Conservation (phyloP, 2,797 vertebrate species). For the Tiaroga cobitis region DNA sequence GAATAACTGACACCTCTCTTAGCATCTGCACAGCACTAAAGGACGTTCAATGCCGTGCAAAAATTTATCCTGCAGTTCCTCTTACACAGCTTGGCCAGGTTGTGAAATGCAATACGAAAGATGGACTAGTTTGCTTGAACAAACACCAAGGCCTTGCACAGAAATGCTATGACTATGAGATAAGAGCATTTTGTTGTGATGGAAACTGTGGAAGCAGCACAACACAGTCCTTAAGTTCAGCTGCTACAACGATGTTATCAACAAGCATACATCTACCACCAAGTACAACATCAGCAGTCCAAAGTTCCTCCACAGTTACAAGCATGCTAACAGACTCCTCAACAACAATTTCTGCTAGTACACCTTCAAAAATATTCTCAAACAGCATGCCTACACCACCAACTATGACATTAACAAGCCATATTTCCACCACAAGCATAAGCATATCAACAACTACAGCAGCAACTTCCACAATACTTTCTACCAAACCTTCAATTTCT, state of each 20-base stretch:
- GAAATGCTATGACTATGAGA: conserved; percentile 49
- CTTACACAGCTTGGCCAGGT: conserved; percentile 48
- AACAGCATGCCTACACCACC: background rate
- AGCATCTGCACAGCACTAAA: background rate
- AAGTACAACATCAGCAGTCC: background rate
- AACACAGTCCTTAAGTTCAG: background rate
- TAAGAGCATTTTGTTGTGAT: conserved; percentile 42
- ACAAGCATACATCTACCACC: background rate
- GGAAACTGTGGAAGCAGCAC: background rate
- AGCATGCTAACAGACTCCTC: too few species aligned
- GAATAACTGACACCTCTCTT: conserved; percentile 21
- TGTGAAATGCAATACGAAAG: conserved; percentile 27
- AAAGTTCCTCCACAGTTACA: too few species aligned
- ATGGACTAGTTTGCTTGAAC: conserved; percentile 43
- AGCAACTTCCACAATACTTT: background rate
- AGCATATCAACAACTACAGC: background rate
- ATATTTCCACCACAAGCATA: background rate
- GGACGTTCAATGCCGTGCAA: conserved; percentile 45
- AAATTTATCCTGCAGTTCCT: conserved; percentile 15
- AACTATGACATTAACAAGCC: background rate
- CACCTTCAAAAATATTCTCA: background rate
- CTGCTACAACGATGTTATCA: background rate
- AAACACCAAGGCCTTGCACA: conserved; percentile 35
- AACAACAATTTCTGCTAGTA: background rate
- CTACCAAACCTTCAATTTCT: background rate